Base-by-base conservation (phyloP, 2,797 vertebrate genomes). In the Hemitrygon akajei region DNA sequence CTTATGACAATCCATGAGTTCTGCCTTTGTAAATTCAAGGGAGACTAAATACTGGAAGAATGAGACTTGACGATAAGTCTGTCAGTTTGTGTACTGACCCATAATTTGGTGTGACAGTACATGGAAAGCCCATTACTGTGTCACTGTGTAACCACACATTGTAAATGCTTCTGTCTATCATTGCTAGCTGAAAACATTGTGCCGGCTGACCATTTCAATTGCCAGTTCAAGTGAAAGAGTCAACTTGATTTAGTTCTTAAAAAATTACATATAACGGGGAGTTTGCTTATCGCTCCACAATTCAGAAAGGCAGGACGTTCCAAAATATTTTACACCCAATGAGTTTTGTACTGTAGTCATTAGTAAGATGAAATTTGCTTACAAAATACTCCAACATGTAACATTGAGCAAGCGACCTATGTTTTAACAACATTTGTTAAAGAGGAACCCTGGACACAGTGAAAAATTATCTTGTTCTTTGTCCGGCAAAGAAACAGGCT, bases 31-130 rank as follows among this genome's bases (percentile, higher is more conserved):
- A 25, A 10, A 7, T 91, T 71, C n/a, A 30, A 40, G 71, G 25
- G 9, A 93, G 40, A 58, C 71, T 76, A 40, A 93, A 56, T 93
- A 40, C n/a, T 47, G 25, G 91, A 93, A 20, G 69, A 93, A 93
- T 30, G 30, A 76, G 16, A 93, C 25, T 30, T 75, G 37, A 93
- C 10, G 37, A 37, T 73, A 69, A 76, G 66, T 25, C 71, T 75
- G 69, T 93, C 91, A 30, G 37, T n/a, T 20, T 76, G 40, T 76
- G 47, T 76, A 40, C 10, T 27, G 56, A 30, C 76, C 25, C 47
- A 73, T 93, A 76, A 93, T 93, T 76, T 93, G 91, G 71, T 16
- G 9, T 58, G 91, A 22, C 91, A 93, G 91, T 93, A 93, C 91
- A 93, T 58, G 27, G 16, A 93, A 76, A 76, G 12, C 40, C 66